phyloP scores from a whole-genome alignment of 2,888 invertebrate species.

The Glyphotaelius pellucidus region DNA sequence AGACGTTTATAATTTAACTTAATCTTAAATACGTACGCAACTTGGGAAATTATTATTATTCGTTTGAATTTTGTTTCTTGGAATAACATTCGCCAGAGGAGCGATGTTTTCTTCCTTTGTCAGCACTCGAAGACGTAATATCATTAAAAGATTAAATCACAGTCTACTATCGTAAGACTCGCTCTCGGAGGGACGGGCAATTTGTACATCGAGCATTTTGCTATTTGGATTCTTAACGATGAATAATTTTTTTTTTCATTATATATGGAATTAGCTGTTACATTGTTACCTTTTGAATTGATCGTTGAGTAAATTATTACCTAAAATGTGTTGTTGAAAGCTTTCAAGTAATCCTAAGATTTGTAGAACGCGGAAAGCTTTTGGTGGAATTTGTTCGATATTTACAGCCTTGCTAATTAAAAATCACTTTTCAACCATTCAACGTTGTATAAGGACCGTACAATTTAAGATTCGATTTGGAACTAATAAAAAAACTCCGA shows the following conservation, averaged over 20 bases:
- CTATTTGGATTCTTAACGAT: not conserved
- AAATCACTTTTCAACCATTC: too few relatives aligned
- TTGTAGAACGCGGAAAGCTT: not conserved
- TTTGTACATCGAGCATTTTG: not conserved
- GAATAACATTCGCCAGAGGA: slow-evolving; percentile 32
- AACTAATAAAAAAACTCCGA: too few relatives aligned
- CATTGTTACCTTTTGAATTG: not conserved
- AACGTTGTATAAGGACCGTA: too few relatives aligned
- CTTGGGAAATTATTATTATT: slow-evolving; percentile 46
- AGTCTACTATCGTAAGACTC: slow-evolving; percentile 30
- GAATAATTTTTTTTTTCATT: not conserved
- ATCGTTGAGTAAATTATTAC: not conserved
- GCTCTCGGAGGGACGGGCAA: slow-evolving; percentile 3
- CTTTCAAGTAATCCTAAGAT: not conserved
- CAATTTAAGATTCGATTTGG: too few relatives aligned
- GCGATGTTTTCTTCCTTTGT: slow-evolving; percentile 56
- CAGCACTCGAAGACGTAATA: slow-evolving; percentile 62
- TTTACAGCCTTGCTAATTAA: not conserved
- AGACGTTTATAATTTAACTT: slow-evolving; percentile 48
- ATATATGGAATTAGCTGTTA: not conserved
- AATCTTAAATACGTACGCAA: slow-evolving; percentile 45
- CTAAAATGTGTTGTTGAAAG: not conserved
- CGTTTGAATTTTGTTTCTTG: slow-evolving; percentile 46
- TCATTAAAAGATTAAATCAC: slow-evolving; percentile 63
- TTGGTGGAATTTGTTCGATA: not conserved